These are phyloP conservation scores for Seriola aureovittata DNA, from an alignment of 2,113 vertebrate genomes.

Conservation along the genomic window DNA sequence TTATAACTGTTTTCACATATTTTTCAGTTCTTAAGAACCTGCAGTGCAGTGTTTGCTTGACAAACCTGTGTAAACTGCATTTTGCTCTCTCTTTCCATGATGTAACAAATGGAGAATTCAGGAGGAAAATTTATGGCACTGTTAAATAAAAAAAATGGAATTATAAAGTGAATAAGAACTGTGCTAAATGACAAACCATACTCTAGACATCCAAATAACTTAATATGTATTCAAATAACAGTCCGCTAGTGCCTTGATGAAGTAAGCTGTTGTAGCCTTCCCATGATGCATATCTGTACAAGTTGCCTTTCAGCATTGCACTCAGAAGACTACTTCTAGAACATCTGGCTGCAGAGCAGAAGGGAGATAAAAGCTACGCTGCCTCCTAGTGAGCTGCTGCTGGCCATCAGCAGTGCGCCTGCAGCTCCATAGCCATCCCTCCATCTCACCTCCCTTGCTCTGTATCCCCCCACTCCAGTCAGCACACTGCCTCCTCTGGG, in stretches of 20 bases:
- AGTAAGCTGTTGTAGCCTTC: conserved; percentile 53
- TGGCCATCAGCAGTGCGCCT: conserved; percentile 49
- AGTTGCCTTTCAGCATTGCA: conserved; percentile 42
- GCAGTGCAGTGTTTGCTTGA: background rate
- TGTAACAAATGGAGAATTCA: conserved; percentile 2
- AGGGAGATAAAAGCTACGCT: conserved; percentile 37
- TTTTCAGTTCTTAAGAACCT: conserved; percentile 1
- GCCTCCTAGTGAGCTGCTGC: conserved; percentile 35
- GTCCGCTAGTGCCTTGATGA: conserved; percentile 19
- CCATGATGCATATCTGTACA: conserved; percentile 56
- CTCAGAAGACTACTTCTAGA: conserved; percentile 50
- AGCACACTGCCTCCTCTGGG: conserved; percentile 66
- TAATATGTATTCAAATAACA: conserved; percentile 29
- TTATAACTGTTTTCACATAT: background rate
- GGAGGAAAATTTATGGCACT: background rate
- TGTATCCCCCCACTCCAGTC: conserved; percentile 41
- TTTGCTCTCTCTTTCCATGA: background rate
- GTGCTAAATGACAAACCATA: conserved; percentile 21
- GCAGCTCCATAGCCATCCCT: conserved; percentile 52
- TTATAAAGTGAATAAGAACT: conserved; percentile 4
- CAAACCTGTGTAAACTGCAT: background rate
- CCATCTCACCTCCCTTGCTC: conserved; percentile 60
- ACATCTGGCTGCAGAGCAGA: conserved; percentile 71
- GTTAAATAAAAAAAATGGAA: background rate
- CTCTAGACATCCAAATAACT: conserved; percentile 27